phyloP scores from a whole-genome alignment of 2,797 vertebrate genomes.

The Melanotaenia boesemani region DNA sequence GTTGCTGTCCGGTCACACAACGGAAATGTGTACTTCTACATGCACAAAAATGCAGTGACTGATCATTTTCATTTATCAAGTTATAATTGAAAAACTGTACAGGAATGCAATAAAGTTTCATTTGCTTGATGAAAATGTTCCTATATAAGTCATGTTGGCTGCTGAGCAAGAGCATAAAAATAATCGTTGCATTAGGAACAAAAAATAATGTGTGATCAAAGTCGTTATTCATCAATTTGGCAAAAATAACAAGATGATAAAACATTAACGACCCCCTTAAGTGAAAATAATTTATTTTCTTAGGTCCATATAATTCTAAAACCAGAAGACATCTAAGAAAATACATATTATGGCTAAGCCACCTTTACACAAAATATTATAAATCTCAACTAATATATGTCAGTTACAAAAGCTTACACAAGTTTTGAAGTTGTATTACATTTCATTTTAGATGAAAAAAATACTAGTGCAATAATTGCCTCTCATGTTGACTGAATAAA shows the following conservation, averaged over 20 bases:
- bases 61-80: not conserved
- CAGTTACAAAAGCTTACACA: not conserved
- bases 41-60: not conserved
- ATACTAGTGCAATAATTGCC: not conserved
- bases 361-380: conserved; percentile 13
- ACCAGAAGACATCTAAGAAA: not conserved
- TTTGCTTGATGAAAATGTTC: conserved; percentile 25
- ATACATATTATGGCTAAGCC: not conserved
- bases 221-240: conserved; percentile 4
- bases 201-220: conserved; percentile 24
- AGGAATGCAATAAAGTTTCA: conserved; percentile 31
- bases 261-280: conserved; percentile 5
- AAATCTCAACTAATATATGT: not conserved
- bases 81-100: conserved; percentile 7
- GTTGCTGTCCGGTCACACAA: not conserved
- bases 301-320: not conserved
- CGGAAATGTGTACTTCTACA: not conserved
- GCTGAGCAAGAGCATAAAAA: conserved; percentile 32
- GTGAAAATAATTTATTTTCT: conserved; percentile 12
- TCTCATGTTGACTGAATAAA: not conserved
- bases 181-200: conserved; percentile 9
- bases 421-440: not conserved
- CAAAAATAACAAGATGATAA: conserved; percentile 9
- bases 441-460: not conserved
- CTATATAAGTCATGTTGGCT: conserved; percentile 10